These are phyloP conservation scores for Schizopygopsis pylzovi DNA, from an alignment of 2,797 vertebrate species.

Conservation along the genomic window DNA sequence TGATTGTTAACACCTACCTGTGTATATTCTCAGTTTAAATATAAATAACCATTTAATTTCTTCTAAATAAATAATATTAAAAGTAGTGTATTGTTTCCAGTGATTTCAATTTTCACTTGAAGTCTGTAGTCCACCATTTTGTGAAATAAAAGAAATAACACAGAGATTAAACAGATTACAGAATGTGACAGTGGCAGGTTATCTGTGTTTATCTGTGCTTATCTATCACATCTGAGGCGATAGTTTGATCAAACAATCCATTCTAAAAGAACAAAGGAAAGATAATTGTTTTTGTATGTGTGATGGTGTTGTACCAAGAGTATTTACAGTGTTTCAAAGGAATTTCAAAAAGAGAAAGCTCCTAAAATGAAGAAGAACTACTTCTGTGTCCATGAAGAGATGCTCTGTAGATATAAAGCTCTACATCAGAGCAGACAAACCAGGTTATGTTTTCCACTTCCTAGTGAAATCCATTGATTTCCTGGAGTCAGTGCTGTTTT, in stretches of 20 bases:
- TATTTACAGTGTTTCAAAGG: conserved; percentile 6
- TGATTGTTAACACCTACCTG: neutral
- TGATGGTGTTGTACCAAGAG: neutral
- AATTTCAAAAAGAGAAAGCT: neutral
- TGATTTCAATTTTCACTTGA: neutral
- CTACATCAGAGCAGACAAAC: neutral
- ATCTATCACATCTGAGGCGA: neutral
- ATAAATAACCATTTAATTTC: neutral
- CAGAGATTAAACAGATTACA: conserved; percentile 15
- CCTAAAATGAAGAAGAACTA: neutral
- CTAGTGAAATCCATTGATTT: too few relatives aligned
- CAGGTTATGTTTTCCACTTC: too few relatives aligned
- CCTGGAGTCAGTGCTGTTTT: neutral
- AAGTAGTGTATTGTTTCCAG: neutral
- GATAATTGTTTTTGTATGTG: conserved; percentile 3
- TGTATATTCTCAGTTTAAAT: conserved; percentile 1
- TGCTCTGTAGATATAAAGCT: neutral
- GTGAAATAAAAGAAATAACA: conserved; percentile 1
- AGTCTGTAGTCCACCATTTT: conserved; percentile 3
- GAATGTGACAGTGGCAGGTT: neutral
- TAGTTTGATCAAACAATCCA: neutral
- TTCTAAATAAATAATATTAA: neutral
- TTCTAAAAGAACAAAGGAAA: conserved; percentile 9
- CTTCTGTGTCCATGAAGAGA: neutral
- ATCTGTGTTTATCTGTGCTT: too few relatives aligned